These are phyloP conservation scores for Cotesia typhae DNA, from an alignment of 1,140 invertebrate species.

Conservation along the genomic window DNA sequence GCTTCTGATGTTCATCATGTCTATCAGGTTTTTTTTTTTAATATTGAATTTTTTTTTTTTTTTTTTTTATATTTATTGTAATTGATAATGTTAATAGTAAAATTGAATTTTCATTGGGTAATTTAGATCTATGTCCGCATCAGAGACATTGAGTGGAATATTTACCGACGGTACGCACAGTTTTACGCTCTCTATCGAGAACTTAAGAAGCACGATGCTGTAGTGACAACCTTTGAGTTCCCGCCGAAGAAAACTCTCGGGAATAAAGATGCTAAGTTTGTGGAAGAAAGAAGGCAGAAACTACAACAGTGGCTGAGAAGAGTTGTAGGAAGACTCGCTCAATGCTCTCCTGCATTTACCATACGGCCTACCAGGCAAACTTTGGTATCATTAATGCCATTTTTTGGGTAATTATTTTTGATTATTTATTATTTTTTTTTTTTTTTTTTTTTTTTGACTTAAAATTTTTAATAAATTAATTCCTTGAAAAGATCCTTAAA, in stretches of 20 bases:
- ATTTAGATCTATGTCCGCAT: constrained; percentile 82
- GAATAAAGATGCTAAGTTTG: constrained; percentile 75
- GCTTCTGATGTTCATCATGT: constrained; percentile 83
- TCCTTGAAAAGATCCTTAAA: not conserved
- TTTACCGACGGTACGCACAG: constrained; percentile 90
- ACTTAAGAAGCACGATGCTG: constrained; percentile 82
- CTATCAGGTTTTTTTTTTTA: constrained; percentile 75
- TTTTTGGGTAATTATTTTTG: constrained; percentile 76
- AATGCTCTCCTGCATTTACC: constrained; percentile 75
- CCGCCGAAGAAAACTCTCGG: constrained; percentile 93
- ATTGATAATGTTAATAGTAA: too few species aligned
- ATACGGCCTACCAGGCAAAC: constrained; percentile 75
- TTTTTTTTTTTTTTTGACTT: too few species aligned
- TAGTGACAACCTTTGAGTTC: constrained; percentile 84
- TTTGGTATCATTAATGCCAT: constrained; percentile 78
- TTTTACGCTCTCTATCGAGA: constrained; percentile 84
- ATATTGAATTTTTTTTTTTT: too few species aligned
- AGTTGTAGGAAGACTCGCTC: constrained; percentile 75
- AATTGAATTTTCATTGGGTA: too few species aligned
- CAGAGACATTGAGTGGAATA: constrained; percentile 90
- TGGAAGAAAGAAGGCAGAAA: constrained; percentile 57
- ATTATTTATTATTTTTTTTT: not conserved
- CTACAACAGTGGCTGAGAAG: constrained; percentile 82
- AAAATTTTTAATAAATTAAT: too few species aligned
- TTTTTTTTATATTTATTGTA: too few species aligned